Base-by-base conservation (phyloP, 2,113 vertebrate species). In the Prinia subflava region DNA sequence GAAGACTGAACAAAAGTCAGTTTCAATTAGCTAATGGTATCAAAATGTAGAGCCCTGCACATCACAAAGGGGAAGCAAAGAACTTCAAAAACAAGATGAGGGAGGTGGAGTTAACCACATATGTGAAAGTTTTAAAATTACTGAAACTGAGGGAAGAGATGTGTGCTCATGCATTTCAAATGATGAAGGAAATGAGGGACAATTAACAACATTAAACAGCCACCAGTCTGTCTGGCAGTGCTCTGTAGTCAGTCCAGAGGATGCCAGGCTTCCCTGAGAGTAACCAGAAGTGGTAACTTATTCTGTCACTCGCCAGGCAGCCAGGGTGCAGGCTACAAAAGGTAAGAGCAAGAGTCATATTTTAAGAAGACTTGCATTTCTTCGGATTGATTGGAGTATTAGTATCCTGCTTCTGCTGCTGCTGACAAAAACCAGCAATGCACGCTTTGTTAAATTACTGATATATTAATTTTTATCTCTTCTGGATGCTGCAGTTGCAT, bases 391-490 rank as follows among this genome's bases (percentile, higher is more conserved):
- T 93, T 44, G 63, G 22, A 76, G 81, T 75, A 95, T 42, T 22
- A 9, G n/a, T 87, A 83, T 87, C 27, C 53, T 87, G 41, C 76
- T 44, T 15, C 42, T 93, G 57, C 70, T 92, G 68, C 76, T 93
- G 64, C 68, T 87, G 52, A 28, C 18, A 50, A 67, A 74, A 87
- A 57, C 46, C n/a, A 80, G 76, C 70, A 85, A 47, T 90, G 89
- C 56, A 81, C 31, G 44, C n/a, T n/a, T n/a, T 77, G 33, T 90
- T 86, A 79, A 69, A 59, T 82, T 88, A 86, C 64, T 78, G 77
- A 49, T 94, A 28, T n/a, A 52, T 88, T 95, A 95, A 97, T 97
- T 86, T 23, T 82, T 69, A 13, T 87, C 73, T 94, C 62, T 79
- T 95, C 90, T 91, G 83, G 78, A 64, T 71, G 44, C 37, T 62